Evolutionary conservation across 2,888 invertebrate species (phyloP).

Genomic region (Choreutis nemorana): DNA sequence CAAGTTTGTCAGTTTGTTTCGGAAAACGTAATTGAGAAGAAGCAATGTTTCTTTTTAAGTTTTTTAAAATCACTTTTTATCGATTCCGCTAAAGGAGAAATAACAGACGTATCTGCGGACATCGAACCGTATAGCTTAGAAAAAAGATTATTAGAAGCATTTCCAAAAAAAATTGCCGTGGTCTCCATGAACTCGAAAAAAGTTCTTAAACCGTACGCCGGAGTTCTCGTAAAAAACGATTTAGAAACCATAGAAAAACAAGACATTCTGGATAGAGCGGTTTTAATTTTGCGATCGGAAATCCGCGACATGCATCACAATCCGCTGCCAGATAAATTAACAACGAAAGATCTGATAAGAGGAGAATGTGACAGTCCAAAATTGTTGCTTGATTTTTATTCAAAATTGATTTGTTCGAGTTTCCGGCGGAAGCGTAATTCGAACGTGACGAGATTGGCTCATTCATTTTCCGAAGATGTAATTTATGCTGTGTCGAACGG

Average conservation of each 20-base stretch:
- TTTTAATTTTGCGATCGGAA: constrained; percentile 1
- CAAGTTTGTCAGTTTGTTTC: constrained; percentile 2
- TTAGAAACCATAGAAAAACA: not conserved
- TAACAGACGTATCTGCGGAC: not conserved
- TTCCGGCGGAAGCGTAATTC: constrained; percentile 1
- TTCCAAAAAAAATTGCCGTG: constrained; percentile 2
- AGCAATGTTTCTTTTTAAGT: constrained; percentile 1
- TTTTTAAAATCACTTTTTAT: constrained; percentile 2
- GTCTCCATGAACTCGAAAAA: constrained; percentile 1
- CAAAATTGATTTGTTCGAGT: constrained; percentile 1
- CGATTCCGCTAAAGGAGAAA: constrained; percentile 1
- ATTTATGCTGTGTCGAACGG: constrained; percentile 5
- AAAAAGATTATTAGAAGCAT: not conserved
- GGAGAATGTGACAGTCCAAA: not conserved
- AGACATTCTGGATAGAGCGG: not conserved
- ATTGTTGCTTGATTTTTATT: constrained; percentile 1
- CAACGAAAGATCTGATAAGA: constrained; percentile 1
- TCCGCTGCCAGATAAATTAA: constrained; percentile 1
- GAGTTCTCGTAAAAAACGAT: constrained; percentile 1
- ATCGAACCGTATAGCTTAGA: constrained; percentile 1
- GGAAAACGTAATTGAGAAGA: constrained; percentile 1
- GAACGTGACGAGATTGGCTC: not conserved
- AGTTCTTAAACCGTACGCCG: constrained; percentile 3
- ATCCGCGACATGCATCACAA: not conserved
- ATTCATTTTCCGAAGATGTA: not conserved